These are phyloP conservation scores for Akabosia matsudoensis DNA, from an alignment of 1,140 invertebrate species.

Conservation along the genomic window DNA sequence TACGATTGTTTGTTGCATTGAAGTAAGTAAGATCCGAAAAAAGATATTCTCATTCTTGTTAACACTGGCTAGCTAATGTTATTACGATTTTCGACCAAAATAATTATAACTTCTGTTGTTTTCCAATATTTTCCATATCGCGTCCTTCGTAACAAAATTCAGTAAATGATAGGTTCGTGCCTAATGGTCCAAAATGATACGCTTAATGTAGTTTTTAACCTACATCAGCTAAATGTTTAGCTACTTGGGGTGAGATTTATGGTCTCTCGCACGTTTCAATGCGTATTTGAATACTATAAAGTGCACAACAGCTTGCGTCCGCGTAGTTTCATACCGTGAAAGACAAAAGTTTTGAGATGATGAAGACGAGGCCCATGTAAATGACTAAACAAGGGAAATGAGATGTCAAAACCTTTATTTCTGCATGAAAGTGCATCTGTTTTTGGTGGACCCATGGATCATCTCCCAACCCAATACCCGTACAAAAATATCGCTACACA, in stretches of 20 bases:
- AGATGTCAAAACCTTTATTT: constrained; percentile 22
- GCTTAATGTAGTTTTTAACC: too few relatives aligned
- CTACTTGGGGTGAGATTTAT: not conserved
- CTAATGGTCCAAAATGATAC: too few relatives aligned
- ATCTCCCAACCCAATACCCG: not conserved
- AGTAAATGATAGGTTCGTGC: too few relatives aligned
- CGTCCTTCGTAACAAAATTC: too few relatives aligned
- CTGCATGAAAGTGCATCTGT: constrained; percentile 5
- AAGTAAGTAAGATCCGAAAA: too few relatives aligned
- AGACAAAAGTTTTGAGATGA: constrained; percentile 7
- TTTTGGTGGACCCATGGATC: not conserved
- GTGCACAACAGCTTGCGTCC: constrained; percentile 10
- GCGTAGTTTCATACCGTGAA: not conserved
- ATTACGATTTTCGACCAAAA: too few relatives aligned
- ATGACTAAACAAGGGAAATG: constrained; percentile 19
- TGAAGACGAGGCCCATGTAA: not conserved
- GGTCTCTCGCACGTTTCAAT: not conserved
- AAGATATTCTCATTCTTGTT: too few relatives aligned
- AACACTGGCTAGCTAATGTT: too few relatives aligned
- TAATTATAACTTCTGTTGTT: too few relatives aligned
- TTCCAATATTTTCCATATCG: too few relatives aligned
- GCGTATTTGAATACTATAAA: not conserved
- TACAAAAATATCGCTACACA: not conserved
- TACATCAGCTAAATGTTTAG: not conserved
- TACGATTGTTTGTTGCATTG: too few relatives aligned